Conservation (phyloP, 2,797 vertebrate species). For the Silurus lanzhouensis region DNA sequence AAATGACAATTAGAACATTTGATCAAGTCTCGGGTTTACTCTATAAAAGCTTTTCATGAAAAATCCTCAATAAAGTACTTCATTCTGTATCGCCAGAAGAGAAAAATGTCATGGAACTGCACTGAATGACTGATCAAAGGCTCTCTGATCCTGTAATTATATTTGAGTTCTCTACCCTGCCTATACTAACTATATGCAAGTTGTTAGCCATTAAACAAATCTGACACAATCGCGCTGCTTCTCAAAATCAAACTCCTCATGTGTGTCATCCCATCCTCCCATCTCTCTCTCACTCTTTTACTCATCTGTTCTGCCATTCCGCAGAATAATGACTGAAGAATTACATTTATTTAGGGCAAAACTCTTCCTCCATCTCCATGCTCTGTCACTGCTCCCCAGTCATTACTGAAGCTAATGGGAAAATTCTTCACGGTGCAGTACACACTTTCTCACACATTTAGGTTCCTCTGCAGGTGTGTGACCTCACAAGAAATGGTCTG, state of each 20-base stretch:
- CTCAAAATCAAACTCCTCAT: constrained; percentile 34
- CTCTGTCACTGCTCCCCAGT: constrained; percentile 14
- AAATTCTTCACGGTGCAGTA: constrained; percentile 47
- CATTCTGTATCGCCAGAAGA: neutral
- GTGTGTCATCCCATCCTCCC: constrained; percentile 34
- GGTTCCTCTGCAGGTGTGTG: constrained; percentile 46
- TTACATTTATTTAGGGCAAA: constrained; percentile 15
- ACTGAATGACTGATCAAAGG: neutral
- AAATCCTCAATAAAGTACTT: neutral
- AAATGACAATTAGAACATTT: neutral
- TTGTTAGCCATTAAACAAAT: constrained; percentile 57
- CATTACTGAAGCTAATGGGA: constrained; percentile 29
- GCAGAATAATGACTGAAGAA: neutral
- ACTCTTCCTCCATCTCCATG: neutral
- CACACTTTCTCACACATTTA: constrained; percentile 55
- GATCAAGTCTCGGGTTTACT: neutral
- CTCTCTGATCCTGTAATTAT: constrained; percentile 40
- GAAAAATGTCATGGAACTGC: neutral
- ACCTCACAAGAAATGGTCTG: constrained; percentile 26
- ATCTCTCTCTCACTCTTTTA: neutral
- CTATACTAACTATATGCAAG: constrained; percentile 45
- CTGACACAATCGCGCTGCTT: constrained; percentile 50
- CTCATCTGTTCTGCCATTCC: neutral
- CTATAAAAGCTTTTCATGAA: neutral
- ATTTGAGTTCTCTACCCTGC: constrained; percentile 41